Conservation (phyloP, 2,113 vertebrate species). For the Dasypus novemcinctus region DNA sequence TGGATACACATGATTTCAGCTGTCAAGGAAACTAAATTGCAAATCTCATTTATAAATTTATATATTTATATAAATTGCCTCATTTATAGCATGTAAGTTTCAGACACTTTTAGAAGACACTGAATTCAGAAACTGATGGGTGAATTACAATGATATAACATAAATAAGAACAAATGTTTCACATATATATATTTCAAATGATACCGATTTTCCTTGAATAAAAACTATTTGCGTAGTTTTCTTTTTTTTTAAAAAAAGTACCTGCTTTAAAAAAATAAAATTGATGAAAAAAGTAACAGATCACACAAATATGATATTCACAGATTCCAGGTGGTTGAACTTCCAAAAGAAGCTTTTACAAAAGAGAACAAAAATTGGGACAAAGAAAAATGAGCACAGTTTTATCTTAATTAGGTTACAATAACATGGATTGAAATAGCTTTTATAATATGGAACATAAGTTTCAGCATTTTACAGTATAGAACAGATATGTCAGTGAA, state of each 20-base stretch:
- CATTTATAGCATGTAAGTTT: not conserved
- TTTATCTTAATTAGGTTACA: not conserved
- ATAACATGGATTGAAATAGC: not conserved
- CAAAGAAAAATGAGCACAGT: not conserved
- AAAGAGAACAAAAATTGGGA: not conserved
- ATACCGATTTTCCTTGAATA: not conserved
- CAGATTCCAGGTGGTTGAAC: not conserved
- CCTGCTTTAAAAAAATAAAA: not conserved
- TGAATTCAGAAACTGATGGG: conserved; percentile 10
- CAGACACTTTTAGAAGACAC: not conserved
- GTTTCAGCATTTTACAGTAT: not conserved
- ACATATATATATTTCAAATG: not conserved
- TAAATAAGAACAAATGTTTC: not conserved
- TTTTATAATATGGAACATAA: not conserved
- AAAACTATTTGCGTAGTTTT: not conserved
- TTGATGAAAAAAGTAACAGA: not conserved
- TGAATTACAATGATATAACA: conserved; percentile 40
- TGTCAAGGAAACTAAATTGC: conserved; percentile 41
- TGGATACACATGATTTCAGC: conserved; percentile 31
- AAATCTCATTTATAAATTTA: not conserved
- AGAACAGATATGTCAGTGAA: not conserved
- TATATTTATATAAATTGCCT: no score
- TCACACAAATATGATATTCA: not conserved
- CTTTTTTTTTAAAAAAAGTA: not conserved
- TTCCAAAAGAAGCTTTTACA: not conserved